phyloP scores from a whole-genome alignment of 2,797 vertebrate species.

The Takifugu rubripes region DNA sequence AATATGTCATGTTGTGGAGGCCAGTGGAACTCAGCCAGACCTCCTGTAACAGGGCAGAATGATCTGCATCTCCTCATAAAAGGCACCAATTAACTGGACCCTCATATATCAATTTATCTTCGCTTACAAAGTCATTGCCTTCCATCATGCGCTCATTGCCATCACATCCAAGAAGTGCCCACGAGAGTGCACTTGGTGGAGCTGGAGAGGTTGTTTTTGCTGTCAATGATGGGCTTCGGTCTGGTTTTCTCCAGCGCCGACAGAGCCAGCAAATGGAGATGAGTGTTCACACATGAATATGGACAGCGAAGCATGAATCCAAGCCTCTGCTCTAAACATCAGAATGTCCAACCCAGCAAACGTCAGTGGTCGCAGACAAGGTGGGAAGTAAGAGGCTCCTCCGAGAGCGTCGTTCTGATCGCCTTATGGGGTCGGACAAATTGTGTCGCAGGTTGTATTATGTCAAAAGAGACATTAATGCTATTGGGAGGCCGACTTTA shows the following conservation, averaged over 20 bases:
- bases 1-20: conserved; percentile 56
- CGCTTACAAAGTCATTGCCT: conserved; percentile 64
- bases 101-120: conserved; percentile 62
- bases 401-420: conserved; percentile 18
- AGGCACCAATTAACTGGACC: conserved; percentile 61
- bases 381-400: conserved; percentile 22
- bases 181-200: conserved; percentile 41
- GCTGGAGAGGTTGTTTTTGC: conserved; percentile 49
- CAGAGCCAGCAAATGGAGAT: conserved; percentile 38
- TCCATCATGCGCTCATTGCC: conserved; percentile 62
- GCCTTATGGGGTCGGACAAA: conserved; percentile 27
- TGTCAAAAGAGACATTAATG: too few relatives aligned
- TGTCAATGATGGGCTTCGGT: conserved; percentile 57
- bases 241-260: conserved; percentile 44
- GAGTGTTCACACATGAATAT: conserved; percentile 49
- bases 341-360: conserved; percentile 20
- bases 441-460: conserved; percentile 42
- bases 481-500: background rate
- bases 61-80: conserved; percentile 62
- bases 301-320: conserved; percentile 66
- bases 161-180: conserved; percentile 40
- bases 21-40: conserved; percentile 44
- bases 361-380: conserved; percentile 44
- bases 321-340: conserved; percentile 54
- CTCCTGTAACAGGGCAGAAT: conserved; percentile 41